Base-by-base conservation (phyloP, 2,113 vertebrate genomes). In the Hylia prasina region DNA sequence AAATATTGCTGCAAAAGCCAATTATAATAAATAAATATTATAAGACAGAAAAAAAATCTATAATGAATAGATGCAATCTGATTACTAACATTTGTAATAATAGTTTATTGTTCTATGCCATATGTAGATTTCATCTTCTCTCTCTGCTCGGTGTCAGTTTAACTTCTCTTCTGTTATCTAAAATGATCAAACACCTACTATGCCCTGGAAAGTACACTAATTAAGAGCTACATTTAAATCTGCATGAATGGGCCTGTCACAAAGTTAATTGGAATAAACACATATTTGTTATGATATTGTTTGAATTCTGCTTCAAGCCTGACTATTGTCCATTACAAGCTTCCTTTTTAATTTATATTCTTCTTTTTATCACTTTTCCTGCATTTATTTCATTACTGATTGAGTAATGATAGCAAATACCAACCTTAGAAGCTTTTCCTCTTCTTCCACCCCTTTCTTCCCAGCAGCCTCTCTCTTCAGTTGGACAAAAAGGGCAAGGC, bases 201-300 rank as follows among this genome's bases (percentile, higher is more conserved):
- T 47, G 81, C 64, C 33, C 72, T 97, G 80, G 61, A 90, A 97
- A 93, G 63, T 72, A 94, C 10, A 58, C 27, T 76, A 92, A 82
- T 95, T 97, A 97, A 79, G n/a, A 96, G 87, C 75, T 76, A 58
- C 37, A 87, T 94, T 89, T 96, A 97, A 96, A 93, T 95, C 88
- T 88, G 7, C 48, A 39, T 71, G 45, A 82, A 88, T 89, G 48
- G 87, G 17, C 20, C 50, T 94, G 28, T 91, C 45, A 89, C 47
- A 84, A 95, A 79, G 61, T 89, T 96, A 96, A 77, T 58, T 92
- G 48, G 31, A 92, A 82, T 53, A 93, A 95, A 90, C 28, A 81
- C 8, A 37, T 89, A 85, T 86, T 95, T 96, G 44, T 66, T 56
- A 83, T 19, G 7, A 80, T 57, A 77, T 35, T 94, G 69, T 89